Evolutionary conservation across 2,797 vertebrate species (phyloP).

Genomic region (Sebastolobus altivelis): DNA sequence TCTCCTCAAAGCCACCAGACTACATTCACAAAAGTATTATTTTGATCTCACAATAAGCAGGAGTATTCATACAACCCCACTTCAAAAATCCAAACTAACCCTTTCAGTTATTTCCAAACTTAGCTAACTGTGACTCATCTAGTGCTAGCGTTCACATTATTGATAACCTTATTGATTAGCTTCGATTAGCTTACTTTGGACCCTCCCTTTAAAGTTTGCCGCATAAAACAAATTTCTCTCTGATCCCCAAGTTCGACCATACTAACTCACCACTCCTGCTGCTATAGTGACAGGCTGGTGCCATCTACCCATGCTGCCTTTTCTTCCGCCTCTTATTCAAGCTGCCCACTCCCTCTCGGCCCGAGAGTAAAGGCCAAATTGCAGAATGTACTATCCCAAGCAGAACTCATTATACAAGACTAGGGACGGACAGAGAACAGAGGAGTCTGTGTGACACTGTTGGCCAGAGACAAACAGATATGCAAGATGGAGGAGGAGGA

Average conservation of each 20-base stretch:
- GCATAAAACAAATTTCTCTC: background rate
- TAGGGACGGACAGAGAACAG: slow-evolving; percentile 69
- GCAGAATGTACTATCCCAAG: slow-evolving; percentile 65
- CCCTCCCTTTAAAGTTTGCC: background rate
- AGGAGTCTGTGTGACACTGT: slow-evolving; percentile 69
- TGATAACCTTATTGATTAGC: background rate
- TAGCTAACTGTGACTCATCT: background rate
- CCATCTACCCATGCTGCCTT: slow-evolving; percentile 41
- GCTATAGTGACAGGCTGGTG: slow-evolving; percentile 48
- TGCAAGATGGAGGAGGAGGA: slow-evolving; percentile 37
- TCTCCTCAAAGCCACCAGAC: background rate
- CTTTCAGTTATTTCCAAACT: background rate
- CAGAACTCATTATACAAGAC: slow-evolving; percentile 73
- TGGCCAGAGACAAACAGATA: slow-evolving; percentile 62
- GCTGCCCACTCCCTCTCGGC: slow-evolving; percentile 45
- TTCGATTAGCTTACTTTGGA: background rate
- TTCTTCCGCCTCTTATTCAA: slow-evolving; percentile 50
- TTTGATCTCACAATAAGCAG: background rate
- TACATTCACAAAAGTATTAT: background rate
- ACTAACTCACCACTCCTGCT: slow-evolving; percentile 20
- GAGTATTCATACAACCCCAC: background rate
- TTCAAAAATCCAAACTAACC: background rate
- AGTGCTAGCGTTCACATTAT: background rate
- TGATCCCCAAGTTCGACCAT: background rate
- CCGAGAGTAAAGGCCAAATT: slow-evolving; percentile 63